Evolutionary conservation across 2,888 invertebrate species (phyloP).

Genomic region (Ormyrus pomaceus): DNA sequence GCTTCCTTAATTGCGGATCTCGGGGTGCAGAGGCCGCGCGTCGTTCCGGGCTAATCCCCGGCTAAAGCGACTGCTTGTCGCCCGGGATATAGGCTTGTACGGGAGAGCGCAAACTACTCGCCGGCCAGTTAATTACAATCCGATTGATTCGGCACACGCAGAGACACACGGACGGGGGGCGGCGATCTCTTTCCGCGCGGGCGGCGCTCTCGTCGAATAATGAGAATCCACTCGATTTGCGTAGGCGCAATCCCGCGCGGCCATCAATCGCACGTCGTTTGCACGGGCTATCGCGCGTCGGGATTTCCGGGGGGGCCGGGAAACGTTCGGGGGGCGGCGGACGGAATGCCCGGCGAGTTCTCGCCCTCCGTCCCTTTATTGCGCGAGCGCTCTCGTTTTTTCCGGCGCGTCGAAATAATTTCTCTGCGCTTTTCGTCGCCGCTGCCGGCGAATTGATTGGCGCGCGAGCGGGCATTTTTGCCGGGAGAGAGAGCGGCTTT

Average conservation of each 20-base stretch:
- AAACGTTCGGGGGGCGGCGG: conserved; percentile 22
- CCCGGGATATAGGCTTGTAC: conserved; percentile 15
- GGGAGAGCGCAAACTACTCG: conserved; percentile 2
- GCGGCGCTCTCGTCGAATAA: conserved; percentile 42
- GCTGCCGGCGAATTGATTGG: conserved; percentile 23
- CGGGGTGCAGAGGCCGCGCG: conserved; percentile 55
- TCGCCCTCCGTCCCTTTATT: conserved; percentile 26
- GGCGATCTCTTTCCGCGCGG: conserved; percentile 26
- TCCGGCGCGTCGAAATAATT: conserved; percentile 42
- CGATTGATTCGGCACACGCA: conserved; percentile 67
- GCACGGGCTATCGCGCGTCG: conserved; percentile 35
- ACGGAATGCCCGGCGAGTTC: conserved; percentile 20
- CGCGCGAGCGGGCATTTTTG: neutral
- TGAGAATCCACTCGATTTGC: conserved; percentile 48
- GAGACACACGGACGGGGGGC: neutral
- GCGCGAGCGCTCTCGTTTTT: conserved; percentile 5
- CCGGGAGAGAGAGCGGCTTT: too few relatives aligned
- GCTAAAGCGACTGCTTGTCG: conserved; percentile 63
- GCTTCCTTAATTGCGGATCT: conserved; percentile 59
- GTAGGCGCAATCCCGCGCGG: conserved; percentile 16
- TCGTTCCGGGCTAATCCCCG: conserved; percentile 59
- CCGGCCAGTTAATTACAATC: conserved; percentile 67
- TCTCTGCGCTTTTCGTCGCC: conserved; percentile 27
- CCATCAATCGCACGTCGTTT: conserved; percentile 51
- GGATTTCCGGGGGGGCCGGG: conserved; percentile 23